These are phyloP conservation scores for Lasioglossum oenotherae DNA, from an alignment of 2,888 invertebrate species.

Conservation along the genomic window DNA sequence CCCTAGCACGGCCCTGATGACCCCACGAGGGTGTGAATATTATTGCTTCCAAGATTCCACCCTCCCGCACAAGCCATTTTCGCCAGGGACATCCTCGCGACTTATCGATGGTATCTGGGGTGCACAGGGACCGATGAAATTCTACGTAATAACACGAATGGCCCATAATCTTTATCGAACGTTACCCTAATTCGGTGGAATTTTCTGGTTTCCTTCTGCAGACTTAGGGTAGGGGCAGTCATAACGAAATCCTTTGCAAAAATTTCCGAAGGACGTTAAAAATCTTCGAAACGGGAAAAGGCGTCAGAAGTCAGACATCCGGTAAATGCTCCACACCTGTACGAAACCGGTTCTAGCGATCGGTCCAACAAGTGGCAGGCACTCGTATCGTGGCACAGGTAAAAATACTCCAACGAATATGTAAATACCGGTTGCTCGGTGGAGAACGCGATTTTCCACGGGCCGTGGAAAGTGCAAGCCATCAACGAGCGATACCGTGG, in stretches of 20 bases:
- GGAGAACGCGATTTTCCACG: not conserved
- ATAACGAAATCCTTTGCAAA: not conserved
- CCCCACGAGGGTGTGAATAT: slow-evolving; percentile 62
- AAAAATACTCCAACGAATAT: slow-evolving; percentile 31
- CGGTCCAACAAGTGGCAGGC: slow-evolving; percentile 42
- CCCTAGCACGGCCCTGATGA: slow-evolving; percentile 44
- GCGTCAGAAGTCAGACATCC: not conserved
- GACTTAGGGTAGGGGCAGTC: not conserved
- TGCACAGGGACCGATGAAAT: not conserved
- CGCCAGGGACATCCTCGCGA: not conserved
- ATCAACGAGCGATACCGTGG: slow-evolving; percentile 21
- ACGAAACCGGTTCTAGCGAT: not conserved
- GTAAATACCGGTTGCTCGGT: slow-evolving; percentile 17
- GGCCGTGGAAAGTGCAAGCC: slow-evolving; percentile 8
- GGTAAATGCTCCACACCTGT: not conserved
- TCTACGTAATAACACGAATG: slow-evolving; percentile 3
- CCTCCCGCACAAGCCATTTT: slow-evolving; percentile 37
- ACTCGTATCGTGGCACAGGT: not conserved
- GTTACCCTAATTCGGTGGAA: not conserved
- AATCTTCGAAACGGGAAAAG: not conserved
- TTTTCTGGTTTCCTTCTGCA: not conserved
- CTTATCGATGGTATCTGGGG: slow-evolving; percentile 16
- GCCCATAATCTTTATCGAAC: not conserved
- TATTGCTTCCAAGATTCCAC: slow-evolving; percentile 64
- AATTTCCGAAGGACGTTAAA: not conserved